phyloP scores from a whole-genome alignment of 2,888 invertebrate genomes.

The Volucella inanis region DNA sequence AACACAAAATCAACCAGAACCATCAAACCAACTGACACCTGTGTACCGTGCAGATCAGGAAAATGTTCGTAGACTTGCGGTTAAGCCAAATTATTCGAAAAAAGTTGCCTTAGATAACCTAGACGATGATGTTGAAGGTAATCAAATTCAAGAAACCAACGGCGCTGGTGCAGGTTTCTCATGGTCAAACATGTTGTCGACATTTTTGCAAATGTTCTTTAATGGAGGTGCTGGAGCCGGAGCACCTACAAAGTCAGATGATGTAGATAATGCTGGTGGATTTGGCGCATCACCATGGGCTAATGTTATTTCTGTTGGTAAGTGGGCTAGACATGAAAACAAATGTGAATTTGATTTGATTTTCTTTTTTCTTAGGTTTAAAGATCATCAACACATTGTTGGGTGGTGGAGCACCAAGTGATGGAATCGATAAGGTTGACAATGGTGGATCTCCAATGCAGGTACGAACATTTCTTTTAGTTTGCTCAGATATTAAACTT shows the following conservation, averaged over 20 bases:
- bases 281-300: slow-evolving; percentile 93
- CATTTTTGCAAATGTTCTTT: slow-evolving; percentile 94
- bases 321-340: slow-evolving; percentile 9
- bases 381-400: slow-evolving; percentile 93
- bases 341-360: not conserved
- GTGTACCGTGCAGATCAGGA: slow-evolving; percentile 80
- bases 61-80: slow-evolving; percentile 91
- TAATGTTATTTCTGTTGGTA: slow-evolving; percentile 90
- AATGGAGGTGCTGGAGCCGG: slow-evolving; percentile 85
- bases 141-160: slow-evolving; percentile 87
- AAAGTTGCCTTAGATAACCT: slow-evolving; percentile 92
- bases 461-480: slow-evolving; percentile 84
- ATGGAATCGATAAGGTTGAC: slow-evolving; percentile 95
- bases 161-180: slow-evolving; percentile 88
- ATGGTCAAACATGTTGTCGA: slow-evolving; percentile 93
- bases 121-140: slow-evolving; percentile 91
- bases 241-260: slow-evolving; percentile 91
- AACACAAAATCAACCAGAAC: slow-evolving; percentile 72
- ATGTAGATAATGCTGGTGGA: slow-evolving; percentile 86
- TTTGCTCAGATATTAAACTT: slow-evolving; percentile 15
- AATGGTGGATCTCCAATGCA: slow-evolving; percentile 94
- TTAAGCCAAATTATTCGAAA: slow-evolving; percentile 94
- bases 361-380: slow-evolving; percentile 83
- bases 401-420: slow-evolving; percentile 89
- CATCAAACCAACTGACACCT: slow-evolving; percentile 77